Evolutionary conservation across 2,797 vertebrate species (phyloP).

Genomic region (Sparidentex hasta): DNA sequence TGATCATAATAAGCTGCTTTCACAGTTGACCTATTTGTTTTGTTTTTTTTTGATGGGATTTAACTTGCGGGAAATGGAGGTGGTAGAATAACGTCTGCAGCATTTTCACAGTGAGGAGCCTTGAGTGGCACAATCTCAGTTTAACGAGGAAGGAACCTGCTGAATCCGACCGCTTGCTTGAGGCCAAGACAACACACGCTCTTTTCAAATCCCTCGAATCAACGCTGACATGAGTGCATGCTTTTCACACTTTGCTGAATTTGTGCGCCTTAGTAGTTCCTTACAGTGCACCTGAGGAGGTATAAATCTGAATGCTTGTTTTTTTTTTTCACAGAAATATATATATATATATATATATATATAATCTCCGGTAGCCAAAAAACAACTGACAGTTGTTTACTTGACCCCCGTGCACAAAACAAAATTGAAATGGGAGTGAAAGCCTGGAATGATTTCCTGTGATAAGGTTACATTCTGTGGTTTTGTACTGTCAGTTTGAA

Average conservation of each 20-base stretch:
- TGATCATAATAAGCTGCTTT: too few species aligned
- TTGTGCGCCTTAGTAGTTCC: background rate
- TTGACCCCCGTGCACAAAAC: slow-evolving; percentile 18
- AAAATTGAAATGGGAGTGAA: slow-evolving; percentile 19
- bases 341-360: too few species aligned
- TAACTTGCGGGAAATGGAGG: background rate
- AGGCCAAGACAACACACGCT: slow-evolving; percentile 36
- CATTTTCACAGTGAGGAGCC: background rate
- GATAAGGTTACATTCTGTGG: slow-evolving; percentile 35
- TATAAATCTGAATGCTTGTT: slow-evolving; percentile 17
- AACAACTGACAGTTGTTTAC: slow-evolving; percentile 25
- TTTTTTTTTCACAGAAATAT: slow-evolving; percentile 2
- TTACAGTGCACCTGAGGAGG: background rate
- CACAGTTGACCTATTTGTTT: too few species aligned
- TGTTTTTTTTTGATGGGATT: too few species aligned
- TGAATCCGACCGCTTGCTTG: slow-evolving; percentile 35
- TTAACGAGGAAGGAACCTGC: slow-evolving; percentile 11
- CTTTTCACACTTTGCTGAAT: slow-evolving; percentile 46
- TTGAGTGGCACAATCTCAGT: slow-evolving; percentile 14
- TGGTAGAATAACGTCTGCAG: background rate
- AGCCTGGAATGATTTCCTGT: slow-evolving; percentile 26
- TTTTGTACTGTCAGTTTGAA: slow-evolving; percentile 29
- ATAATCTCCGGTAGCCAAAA: slow-evolving; percentile 13
- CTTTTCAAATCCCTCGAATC: slow-evolving; percentile 39
- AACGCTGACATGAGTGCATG: slow-evolving; percentile 30